Evolutionary conservation across 2,888 invertebrate genomes (phyloP).

Genomic region (Aplocera efformata): DNA sequence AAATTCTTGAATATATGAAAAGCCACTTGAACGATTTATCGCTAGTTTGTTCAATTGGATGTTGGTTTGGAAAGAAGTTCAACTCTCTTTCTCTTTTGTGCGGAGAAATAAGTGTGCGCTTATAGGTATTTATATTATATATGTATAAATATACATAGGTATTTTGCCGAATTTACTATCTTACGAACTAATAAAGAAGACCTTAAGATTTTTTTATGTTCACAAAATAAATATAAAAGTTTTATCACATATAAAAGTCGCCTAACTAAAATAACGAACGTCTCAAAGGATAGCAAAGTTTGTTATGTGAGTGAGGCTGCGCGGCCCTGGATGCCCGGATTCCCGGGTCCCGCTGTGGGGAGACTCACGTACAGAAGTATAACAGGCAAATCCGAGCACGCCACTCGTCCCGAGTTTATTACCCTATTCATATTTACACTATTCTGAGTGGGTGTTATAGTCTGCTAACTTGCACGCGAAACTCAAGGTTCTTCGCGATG

Average conservation of each 20-base stretch:
- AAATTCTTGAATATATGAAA: slow-evolving; percentile 7
- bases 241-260: slow-evolving; percentile 28
- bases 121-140: no score
- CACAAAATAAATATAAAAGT: slow-evolving; percentile 26
- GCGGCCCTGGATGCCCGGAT: slow-evolving; percentile 25
- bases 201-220: slow-evolving; percentile 15
- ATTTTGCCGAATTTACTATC: slow-evolving; percentile 9
- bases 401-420: slow-evolving; percentile 67
- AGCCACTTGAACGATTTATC: no score
- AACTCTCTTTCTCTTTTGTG: no score
- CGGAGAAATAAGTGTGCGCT: no score
- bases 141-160: slow-evolving; percentile 7
- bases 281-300: slow-evolving; percentile 58
- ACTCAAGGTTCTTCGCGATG: slow-evolving; percentile 16
- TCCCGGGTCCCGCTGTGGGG: slow-evolving; percentile 37
- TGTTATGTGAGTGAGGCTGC: slow-evolving; percentile 44
- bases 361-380: slow-evolving; percentile 67
- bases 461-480: slow-evolving; percentile 18
- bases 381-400: slow-evolving; percentile 68
- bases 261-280: slow-evolving; percentile 47
- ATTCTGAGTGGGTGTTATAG: slow-evolving; percentile 60
- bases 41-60: no score
- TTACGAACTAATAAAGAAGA: slow-evolving; percentile 11
- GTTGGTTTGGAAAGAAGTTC: no score
- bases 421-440: slow-evolving; percentile 74